Percentiles rank a stretch among this genome's conserved stretches.
Conservation (phyloP, 2,113 vertebrate species). For the Sitta europaea region DNA sequence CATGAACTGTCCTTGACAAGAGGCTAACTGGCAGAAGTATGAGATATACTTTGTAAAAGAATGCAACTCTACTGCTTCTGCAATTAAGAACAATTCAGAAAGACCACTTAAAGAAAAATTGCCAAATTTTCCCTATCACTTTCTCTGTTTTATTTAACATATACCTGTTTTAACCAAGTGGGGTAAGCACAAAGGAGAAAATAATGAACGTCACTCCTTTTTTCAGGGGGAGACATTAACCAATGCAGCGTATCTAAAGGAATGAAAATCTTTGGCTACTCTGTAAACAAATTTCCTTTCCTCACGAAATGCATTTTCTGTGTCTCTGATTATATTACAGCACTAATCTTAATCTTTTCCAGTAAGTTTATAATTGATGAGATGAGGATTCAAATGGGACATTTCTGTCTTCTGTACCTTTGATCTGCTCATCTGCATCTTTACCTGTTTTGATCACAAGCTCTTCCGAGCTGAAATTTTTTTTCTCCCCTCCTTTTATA, state of each 20-base stretch:
- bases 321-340: neutral
- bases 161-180: neutral
- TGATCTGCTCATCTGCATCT: neutral
- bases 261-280: neutral
- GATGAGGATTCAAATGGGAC: neutral
- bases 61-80: neutral
- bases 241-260: neutral
- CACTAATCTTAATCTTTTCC: neutral
- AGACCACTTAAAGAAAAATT: neutral
- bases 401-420: neutral
- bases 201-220: neutral
- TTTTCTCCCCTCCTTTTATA: fast-evolving
- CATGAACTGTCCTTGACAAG: neutral
- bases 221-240: neutral
- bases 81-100: neutral
- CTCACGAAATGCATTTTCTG: neutral
- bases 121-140: neutral
- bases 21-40: neutral
- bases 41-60: neutral
- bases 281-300: neutral
- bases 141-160: neutral
- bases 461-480: neutral
- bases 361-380: neutral
- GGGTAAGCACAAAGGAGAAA: neutral
- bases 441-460: neutral